Evolutionary conservation across 2,113 vertebrate species (phyloP).

Genomic region (Echinops telfairi): DNA sequence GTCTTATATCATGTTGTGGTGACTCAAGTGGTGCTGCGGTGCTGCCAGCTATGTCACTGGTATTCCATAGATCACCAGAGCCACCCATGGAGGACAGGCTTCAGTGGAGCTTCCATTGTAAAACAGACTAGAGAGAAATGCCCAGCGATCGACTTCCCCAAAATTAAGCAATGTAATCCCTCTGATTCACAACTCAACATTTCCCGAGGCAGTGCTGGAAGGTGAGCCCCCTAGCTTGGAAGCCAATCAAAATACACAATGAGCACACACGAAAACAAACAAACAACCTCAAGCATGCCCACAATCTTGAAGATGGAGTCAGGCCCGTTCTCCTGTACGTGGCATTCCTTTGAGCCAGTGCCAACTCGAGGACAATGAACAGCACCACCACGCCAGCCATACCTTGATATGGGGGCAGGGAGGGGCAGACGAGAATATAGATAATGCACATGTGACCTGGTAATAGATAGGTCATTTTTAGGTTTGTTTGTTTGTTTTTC

Average conservation of each 20-base stretch:
- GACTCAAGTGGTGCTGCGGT: not conserved
- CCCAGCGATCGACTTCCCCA: not conserved
- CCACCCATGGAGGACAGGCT: not conserved
- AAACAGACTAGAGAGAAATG: not conserved
- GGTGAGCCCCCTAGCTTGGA: not conserved
- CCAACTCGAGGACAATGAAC: not conserved
- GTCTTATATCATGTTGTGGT: not conserved
- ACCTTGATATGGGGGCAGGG: not conserved
- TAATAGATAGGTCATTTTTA: not conserved
- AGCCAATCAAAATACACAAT: not conserved
- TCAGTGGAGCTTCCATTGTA: not conserved
- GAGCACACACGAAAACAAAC: not conserved
- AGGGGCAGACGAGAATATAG: not conserved
- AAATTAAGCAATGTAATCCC: not conserved
- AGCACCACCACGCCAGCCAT: not conserved
- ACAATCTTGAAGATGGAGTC: not conserved
- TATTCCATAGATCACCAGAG: not conserved
- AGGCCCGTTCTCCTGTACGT: not conserved
- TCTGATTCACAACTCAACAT: not conserved
- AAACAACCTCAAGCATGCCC: not conserved
- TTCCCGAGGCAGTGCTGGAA: not conserved
- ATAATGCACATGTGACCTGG: not conserved
- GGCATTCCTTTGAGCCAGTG: not conserved
- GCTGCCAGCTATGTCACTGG: not conserved
- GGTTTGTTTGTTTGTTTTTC: not conserved